These are phyloP conservation scores for Neopipo cinnamomea DNA, from an alignment of 2,113 vertebrate species.

Conservation along the genomic window DNA sequence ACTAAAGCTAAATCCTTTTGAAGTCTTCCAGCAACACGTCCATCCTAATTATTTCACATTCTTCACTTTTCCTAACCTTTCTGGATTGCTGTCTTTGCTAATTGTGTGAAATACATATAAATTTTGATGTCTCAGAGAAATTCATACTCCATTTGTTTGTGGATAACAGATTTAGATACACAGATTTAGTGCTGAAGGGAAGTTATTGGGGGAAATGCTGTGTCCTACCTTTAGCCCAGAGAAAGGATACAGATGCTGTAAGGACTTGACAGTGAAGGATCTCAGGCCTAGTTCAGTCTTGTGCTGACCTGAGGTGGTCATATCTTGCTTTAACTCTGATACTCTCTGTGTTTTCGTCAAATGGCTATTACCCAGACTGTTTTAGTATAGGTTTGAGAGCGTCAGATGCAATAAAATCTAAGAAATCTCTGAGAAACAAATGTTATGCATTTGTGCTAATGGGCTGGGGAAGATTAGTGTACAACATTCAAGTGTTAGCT, in stretches of 20 bases:
- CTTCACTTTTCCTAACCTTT: not conserved
- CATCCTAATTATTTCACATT: not conserved
- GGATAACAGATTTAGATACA: not conserved
- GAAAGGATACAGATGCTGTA: fast-evolving
- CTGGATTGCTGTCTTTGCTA: not conserved
- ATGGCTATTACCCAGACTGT: not conserved
- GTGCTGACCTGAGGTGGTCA: not conserved
- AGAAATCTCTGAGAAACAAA: not conserved
- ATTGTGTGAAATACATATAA: not conserved
- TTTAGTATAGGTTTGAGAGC: not conserved
- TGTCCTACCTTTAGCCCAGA: not conserved
- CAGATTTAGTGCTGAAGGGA: not conserved
- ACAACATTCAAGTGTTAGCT: not conserved
- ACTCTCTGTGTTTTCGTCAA: not conserved
- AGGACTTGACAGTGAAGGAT: not conserved
- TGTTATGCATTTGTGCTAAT: not conserved
- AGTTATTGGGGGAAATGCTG: not conserved
- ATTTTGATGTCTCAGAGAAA: not conserved
- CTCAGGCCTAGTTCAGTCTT: not conserved
- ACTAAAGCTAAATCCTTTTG: not conserved
- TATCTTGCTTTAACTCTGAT: not conserved
- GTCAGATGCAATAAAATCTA: not conserved
- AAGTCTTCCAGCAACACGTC: not conserved
- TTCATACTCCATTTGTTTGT: not conserved
- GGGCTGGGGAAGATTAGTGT: fast-evolving